Percentiles rank a stretch among this genome's conserved stretches.
Evolutionary conservation across 2,888 invertebrate genomes (phyloP).

Genomic region (Ceramica pisi): DNA sequence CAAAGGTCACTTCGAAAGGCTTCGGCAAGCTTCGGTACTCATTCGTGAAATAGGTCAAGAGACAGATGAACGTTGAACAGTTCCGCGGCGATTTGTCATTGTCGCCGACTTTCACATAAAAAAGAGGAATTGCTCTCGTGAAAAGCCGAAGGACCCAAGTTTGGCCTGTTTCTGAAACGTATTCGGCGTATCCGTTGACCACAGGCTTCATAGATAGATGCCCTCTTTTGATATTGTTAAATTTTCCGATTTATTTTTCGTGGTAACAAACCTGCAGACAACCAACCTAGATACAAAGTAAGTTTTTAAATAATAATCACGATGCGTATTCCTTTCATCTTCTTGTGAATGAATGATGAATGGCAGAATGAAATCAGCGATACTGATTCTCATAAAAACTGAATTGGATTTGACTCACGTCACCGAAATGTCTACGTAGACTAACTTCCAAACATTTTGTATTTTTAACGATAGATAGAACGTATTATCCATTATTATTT

Average conservation of each 20-base stretch:
- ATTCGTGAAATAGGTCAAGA: slow-evolving; percentile 74
- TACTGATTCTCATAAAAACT: no score
- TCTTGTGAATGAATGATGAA: no score
- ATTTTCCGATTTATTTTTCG: neutral
- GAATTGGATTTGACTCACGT: no score
- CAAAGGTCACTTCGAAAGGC: slow-evolving; percentile 62
- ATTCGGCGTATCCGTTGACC: slow-evolving; percentile 39
- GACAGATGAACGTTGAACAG: slow-evolving; percentile 71
- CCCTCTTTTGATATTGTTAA: slow-evolving; percentile 26
- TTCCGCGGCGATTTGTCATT: slow-evolving; percentile 68
- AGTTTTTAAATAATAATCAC: no score
- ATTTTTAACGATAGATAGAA: no score
- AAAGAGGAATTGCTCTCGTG: slow-evolving; percentile 60
- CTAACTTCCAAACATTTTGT: no score
- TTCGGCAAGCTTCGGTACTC: slow-evolving; percentile 66
- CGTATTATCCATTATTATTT: no score
- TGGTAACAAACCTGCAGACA: neutral
- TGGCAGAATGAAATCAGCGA: no score
- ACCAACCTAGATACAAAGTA: neutral
- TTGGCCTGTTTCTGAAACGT: slow-evolving; percentile 55
- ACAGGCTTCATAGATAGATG: slow-evolving; percentile 34
- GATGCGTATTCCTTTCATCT: no score
- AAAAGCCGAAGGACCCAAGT: slow-evolving; percentile 29
- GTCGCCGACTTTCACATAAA: slow-evolving; percentile 61
- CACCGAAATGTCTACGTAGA: no score